Percentiles rank a stretch among this genome's conserved stretches.
Evolutionary conservation across 2,888 invertebrate genomes (phyloP).

Genomic region (Pegoplata infirma): DNA sequence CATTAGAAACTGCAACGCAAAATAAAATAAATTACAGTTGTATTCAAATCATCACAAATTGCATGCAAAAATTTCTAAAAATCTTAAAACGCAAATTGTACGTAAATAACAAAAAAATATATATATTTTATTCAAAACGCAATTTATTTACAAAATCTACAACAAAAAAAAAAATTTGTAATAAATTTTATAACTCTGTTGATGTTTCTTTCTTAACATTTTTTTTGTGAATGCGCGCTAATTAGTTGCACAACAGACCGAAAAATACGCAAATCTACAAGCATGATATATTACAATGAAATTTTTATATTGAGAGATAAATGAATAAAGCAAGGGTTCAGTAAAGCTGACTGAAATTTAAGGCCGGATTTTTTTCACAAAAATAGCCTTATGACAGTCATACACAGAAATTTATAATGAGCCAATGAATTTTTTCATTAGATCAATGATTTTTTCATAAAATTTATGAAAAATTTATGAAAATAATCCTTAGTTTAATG

Average conservation of each 20-base stretch:
- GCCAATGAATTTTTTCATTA: too few species aligned
- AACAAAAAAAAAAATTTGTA: constrained; percentile 28
- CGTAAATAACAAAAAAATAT: too few species aligned
- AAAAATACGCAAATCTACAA: constrained; percentile 54
- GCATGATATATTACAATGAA: constrained; percentile 5
- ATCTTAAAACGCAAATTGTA: constrained; percentile 11
- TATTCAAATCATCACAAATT: constrained; percentile 50
- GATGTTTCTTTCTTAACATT: constrained; percentile 3
- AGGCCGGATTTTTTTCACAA: too few species aligned
- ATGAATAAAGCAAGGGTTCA: too few species aligned
- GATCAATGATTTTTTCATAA: too few species aligned
- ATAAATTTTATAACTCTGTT: constrained; percentile 48
- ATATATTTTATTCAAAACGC: constrained; percentile 33
- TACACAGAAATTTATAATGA: too few species aligned
- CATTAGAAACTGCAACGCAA: too few species aligned
- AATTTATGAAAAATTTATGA: too few species aligned
- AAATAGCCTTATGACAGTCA: too few species aligned
- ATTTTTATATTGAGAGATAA: neutral
- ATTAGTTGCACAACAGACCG: constrained; percentile 56
- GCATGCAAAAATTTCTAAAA: constrained; percentile 46
- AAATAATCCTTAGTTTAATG: too few species aligned
- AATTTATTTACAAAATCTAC: constrained; percentile 27
- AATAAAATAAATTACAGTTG: constrained; percentile 28
- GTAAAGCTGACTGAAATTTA: too few species aligned
- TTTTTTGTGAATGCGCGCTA: constrained; percentile 46